A percentile compares a stretch with the other conserved stretches of the same genome.
phyloP scores from a whole-genome alignment of 2,888 invertebrate species.

The Trachelus iudaicus region DNA sequence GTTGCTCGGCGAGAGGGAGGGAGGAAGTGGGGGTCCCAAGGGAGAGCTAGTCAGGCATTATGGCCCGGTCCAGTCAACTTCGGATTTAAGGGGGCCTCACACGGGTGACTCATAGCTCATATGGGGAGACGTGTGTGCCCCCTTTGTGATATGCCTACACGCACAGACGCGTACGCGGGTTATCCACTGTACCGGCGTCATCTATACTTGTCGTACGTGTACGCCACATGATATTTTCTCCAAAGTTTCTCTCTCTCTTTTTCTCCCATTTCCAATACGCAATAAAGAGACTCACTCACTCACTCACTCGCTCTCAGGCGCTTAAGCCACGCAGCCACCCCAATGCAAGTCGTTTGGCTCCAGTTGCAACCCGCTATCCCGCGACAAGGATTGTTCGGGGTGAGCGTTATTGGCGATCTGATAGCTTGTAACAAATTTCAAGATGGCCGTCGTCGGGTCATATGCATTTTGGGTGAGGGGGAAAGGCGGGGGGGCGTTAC shows the following conservation, averaged over 20 bases:
- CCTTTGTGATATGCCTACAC: slow-evolving; percentile 43
- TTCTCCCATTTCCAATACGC: slow-evolving; percentile 13
- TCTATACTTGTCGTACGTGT: neutral
- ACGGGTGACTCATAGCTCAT: slow-evolving; percentile 54
- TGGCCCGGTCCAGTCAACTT: slow-evolving; percentile 27
- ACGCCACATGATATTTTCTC: neutral
- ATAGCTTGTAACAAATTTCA: no score
- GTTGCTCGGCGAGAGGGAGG: slow-evolving; percentile 14
- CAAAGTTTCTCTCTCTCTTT: slow-evolving; percentile 10
- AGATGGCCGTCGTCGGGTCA: no score
- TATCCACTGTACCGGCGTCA: slow-evolving; percentile 16
- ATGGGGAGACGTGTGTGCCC: slow-evolving; percentile 45
- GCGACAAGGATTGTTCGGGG: no score
- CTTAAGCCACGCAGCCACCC: slow-evolving; percentile 9
- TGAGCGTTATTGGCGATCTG: no score
- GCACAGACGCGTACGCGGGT: slow-evolving; percentile 25
- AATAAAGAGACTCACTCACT: no score
- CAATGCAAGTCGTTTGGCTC: no score
- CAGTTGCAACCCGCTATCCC: no score
- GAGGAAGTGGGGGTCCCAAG: neutral
- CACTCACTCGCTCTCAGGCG: slow-evolving; percentile 15
- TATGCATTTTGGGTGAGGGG: neutral
- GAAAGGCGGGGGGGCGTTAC: neutral
- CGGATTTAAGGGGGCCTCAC: slow-evolving; percentile 38
- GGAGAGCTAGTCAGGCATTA: slow-evolving; percentile 30